Evolutionary conservation across 2,797 vertebrate species (phyloP), one percentile per base, ranked within the genome.

Genomic region (Acanthopagrus latus): DNA sequence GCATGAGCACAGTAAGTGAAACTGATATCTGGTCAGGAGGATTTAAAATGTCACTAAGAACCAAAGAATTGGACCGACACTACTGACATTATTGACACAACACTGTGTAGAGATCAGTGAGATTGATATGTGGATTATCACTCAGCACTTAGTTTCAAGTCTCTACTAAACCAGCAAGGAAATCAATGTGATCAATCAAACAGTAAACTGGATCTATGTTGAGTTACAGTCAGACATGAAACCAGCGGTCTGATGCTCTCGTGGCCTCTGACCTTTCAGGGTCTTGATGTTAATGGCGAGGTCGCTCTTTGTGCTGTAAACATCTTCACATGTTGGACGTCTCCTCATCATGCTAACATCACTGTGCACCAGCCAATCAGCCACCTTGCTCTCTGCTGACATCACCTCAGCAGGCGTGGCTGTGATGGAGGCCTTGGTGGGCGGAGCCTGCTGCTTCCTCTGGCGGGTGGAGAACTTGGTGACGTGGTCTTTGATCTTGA

Each of bases 401-500:
- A 98, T 95, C 91, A 95, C 85, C 29, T 98, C 98, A 0, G 84
- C 87, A 1, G 96, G 95, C 0, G 96, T 56, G 3, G 93, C 25
- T 0, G 93, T 20, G 14, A 76, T 44, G 52, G 59, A 11, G 1
- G 93, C 89, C 76, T 93, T 95, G 81, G 84, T 46, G 1, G 89
- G 89, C 0, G 84, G 83, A 77, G 93, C 56, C 48, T 76, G 86
- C 29, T 78, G 69, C 69, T 88, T 92, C 44, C 96, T 94, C 86
- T 96, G 97, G 52, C 97, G 96, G 56, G 96, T 95, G 0, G 98
- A 97, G 91, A 99, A 99, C 92, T 99, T 99, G 76, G 98, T 99
- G 68, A 99, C 94, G 0, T 99, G 98, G 78, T 99, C 98, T 89
- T 97, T 98, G 92, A 99, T 99, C 92, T 98, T 99, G 63, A 99